Evolutionary conservation across 2,113 vertebrate species (phyloP).

Genomic region (Xenopus tropicalis): DNA sequence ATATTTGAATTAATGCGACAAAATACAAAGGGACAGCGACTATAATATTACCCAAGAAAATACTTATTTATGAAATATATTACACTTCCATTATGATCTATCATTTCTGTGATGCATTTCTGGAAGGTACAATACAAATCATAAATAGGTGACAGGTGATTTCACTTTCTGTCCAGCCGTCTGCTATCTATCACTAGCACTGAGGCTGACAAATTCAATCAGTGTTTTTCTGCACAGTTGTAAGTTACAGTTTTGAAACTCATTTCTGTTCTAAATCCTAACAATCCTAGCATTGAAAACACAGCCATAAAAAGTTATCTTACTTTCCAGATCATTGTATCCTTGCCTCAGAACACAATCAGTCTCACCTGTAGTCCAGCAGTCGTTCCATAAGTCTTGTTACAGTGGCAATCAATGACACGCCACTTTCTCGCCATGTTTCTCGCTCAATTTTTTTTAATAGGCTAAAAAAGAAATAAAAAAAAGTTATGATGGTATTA

Average conservation of each 20-base stretch:
- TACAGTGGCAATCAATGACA: constrained; percentile 94
- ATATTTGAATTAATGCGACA: too few species aligned
- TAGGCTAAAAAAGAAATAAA: constrained; percentile 70
- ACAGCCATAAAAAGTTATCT: too few species aligned
- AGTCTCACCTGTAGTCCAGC: constrained; percentile 88
- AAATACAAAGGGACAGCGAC: constrained; percentile 2
- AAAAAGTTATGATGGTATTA: too few species aligned
- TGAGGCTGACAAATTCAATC: not conserved
- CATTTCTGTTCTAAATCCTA: too few species aligned
- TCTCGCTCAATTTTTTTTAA: constrained; percentile 98
- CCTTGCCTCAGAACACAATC: too few species aligned
- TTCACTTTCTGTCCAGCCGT: not conserved
- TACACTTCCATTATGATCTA: too few species aligned
- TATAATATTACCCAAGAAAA: too few species aligned
- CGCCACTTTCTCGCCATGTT: constrained; percentile 97
- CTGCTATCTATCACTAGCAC: not conserved
- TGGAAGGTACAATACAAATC: not conserved
- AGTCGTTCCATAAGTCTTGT: constrained; percentile 96
- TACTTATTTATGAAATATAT: too few species aligned
- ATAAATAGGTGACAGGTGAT: not conserved
- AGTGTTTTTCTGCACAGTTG: not conserved
- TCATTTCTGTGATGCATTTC: not conserved
- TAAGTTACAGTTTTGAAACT: not conserved
- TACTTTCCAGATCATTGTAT: too few species aligned
- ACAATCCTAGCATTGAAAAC: too few species aligned